phyloP scores from a whole-genome alignment of 2,113 vertebrate genomes.

The Pampusana beccarii region DNA sequence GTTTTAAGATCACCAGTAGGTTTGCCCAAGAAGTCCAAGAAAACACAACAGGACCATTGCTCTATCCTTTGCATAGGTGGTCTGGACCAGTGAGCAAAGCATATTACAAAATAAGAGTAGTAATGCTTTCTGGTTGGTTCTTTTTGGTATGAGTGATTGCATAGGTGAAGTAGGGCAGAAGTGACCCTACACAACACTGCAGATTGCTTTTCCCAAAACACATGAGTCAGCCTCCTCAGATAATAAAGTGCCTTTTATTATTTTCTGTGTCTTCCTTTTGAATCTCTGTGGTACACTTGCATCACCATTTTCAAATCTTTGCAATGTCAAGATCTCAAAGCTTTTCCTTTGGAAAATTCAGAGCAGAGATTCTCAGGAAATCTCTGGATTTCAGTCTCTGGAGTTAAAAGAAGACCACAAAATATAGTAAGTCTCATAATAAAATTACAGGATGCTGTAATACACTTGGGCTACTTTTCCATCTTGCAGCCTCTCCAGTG shows the following conservation, averaged over 20 bases:
- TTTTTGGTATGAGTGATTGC: neutral
- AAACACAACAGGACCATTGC: neutral
- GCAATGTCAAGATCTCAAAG: neutral
- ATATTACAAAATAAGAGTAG: neutral
- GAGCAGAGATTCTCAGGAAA: neutral
- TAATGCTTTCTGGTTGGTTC: neutral
- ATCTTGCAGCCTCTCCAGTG: neutral
- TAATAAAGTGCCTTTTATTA: neutral
- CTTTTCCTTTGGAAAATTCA: neutral
- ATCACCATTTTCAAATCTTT: neutral
- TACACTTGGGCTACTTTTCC: neutral
- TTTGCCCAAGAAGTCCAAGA: neutral
- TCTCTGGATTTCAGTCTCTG: neutral
- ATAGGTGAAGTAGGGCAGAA: neutral
- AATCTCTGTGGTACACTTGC: neutral
- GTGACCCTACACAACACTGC: neutral
- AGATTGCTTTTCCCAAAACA: neutral
- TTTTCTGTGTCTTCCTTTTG: neutral
- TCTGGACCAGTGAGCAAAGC: neutral
- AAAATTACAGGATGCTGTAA: neutral
- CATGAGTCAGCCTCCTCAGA: neutral
- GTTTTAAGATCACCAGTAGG: neutral
- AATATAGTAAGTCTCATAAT: neutral
- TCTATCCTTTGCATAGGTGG: neutral
- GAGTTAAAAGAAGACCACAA: neutral